Percentiles rank a stretch among this genome's conserved stretches.
These are phyloP conservation scores for Phalloptychus januarius DNA, from an alignment of 2,797 vertebrate species.

Conservation along the genomic window DNA sequence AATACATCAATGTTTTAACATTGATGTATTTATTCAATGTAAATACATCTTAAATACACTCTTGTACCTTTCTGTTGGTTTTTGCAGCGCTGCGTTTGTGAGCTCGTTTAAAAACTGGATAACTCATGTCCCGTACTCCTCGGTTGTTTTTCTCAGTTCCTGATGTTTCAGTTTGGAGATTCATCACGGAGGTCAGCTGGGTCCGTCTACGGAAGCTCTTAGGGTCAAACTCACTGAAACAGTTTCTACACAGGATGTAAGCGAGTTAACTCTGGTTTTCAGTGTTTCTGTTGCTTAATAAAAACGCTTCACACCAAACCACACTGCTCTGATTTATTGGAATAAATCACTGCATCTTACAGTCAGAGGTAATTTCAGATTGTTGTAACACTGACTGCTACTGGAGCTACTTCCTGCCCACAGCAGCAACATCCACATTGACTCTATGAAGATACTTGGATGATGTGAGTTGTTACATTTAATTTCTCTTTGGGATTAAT, in stretches of 20 bases:
- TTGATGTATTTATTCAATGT: no score
- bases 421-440: neutral
- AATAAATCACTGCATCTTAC: neutral
- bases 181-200: neutral
- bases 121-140: neutral
- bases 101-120: neutral
- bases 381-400: neutral
- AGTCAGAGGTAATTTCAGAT: neutral
- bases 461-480: neutral
- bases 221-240: neutral
- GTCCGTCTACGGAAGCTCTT: neutral
- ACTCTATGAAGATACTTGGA: neutral
- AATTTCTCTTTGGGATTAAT: neutral
- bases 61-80: neutral
- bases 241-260: neutral
- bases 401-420: neutral
- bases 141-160: neutral
- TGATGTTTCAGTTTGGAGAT: neutral
- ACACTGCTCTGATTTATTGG: neutral
- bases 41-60: neutral
- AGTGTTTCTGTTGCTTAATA: constrained; percentile 4
- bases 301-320: neutral
- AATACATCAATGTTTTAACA: no score
- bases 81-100: neutral
- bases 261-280: neutral